These are phyloP conservation scores for Dasysyrphus albostriatus DNA, from an alignment of 2,888 invertebrate species.

Conservation along the genomic window DNA sequence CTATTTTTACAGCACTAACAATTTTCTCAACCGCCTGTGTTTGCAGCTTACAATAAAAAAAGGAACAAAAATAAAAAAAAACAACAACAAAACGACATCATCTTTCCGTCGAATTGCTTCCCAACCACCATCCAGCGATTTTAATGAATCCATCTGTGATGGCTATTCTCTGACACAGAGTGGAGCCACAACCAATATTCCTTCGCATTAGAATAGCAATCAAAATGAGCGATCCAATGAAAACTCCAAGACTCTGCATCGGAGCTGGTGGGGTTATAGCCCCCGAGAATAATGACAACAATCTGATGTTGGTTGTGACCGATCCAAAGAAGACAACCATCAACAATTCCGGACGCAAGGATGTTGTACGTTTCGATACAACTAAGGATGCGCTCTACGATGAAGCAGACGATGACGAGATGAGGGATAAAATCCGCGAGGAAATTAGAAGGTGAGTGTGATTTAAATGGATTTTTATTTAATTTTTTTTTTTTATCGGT, in stretches of 20 bases:
- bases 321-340: conserved; percentile 41
- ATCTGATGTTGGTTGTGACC: conserved; percentile 59
- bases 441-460: conserved; percentile 71
- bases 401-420: conserved; percentile 66
- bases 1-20: neutral
- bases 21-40: neutral
- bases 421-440: conserved; percentile 73
- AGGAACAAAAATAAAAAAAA: neutral
- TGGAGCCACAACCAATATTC: conserved; percentile 62
- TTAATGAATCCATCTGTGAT: conserved; percentile 69
- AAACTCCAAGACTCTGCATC: conserved; percentile 68
- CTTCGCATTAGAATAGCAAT: conserved; percentile 71
- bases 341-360: conserved; percentile 49
- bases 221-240: conserved; percentile 75
- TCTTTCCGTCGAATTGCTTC: conserved; percentile 61
- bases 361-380: conserved; percentile 70
- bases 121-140: conserved; percentile 56
- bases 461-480: neutral
- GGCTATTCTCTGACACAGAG: conserved; percentile 73
- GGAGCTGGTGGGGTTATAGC: conserved; percentile 54
- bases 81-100: conserved; percentile 35
- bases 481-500: neutral
- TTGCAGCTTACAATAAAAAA: neutral
- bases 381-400: conserved; percentile 68
- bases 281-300: conserved; percentile 65